These are phyloP conservation scores for Prenolepis imparis DNA, from an alignment of 2,888 invertebrate genomes.

Conservation along the genomic window DNA sequence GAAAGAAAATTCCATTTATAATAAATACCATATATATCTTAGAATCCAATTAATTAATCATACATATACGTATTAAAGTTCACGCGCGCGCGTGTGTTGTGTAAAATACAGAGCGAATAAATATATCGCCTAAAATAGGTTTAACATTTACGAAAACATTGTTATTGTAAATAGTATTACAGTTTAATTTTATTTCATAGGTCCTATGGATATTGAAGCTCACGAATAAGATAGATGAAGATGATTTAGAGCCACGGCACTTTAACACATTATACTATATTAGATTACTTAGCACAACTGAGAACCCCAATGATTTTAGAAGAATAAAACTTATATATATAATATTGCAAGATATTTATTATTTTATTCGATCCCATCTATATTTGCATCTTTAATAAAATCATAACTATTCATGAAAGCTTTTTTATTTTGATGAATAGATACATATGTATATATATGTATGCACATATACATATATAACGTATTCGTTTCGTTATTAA, in stretches of 20 bases:
- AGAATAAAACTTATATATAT: too few species aligned
- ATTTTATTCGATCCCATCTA: not conserved
- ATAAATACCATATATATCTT: too few species aligned
- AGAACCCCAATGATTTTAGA: not conserved
- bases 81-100: not conserved
- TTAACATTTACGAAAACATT: not conserved
- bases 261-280: not conserved
- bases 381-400: not conserved
- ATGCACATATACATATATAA: not conserved
- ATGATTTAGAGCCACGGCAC: not conserved
- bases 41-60: too few species aligned
- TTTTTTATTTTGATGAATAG: not conserved
- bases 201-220: not conserved
- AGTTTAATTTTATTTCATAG: conserved; percentile 25
- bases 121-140: too few species aligned
- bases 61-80: too few species aligned
- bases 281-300: not conserved
- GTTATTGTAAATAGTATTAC: not conserved
- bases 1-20: not conserved
- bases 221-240: not conserved
- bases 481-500: not conserved
- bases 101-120: too few species aligned
- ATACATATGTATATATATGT: too few species aligned
- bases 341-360: not conserved
- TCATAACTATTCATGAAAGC: not conserved